Evolutionary conservation across 2,888 invertebrate species (phyloP).

Genomic region (Zele albiditarsus): DNA sequence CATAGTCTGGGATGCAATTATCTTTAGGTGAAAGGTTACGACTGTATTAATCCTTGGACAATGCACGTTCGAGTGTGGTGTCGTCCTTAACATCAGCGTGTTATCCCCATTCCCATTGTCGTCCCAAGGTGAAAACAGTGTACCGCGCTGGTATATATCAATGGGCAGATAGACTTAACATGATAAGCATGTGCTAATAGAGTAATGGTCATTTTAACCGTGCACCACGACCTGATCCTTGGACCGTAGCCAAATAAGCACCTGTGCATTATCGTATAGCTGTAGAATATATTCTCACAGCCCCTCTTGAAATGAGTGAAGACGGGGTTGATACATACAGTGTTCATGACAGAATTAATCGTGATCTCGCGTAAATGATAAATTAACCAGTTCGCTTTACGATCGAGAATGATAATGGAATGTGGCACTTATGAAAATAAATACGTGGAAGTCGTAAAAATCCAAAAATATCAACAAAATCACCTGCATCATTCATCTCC

Average conservation of each 20-base stretch:
- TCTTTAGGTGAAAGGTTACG: not conserved
- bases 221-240: conserved; percentile 49
- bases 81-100: conserved; percentile 42
- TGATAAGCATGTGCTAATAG: conserved; percentile 65
- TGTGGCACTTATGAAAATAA: too few relatives aligned
- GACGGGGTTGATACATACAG: not conserved
- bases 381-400: too few relatives aligned
- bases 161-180: conserved; percentile 60
- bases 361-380: too few relatives aligned
- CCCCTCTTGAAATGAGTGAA: not conserved
- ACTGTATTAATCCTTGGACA: not conserved
- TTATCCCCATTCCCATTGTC: conserved; percentile 32
- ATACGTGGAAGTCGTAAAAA: too few relatives aligned
- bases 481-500: too few relatives aligned
- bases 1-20: conserved; percentile 1
- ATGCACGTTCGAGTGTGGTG: not conserved
- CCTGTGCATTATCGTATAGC: conserved; percentile 39
- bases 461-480: too few relatives aligned
- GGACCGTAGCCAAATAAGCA: conserved; percentile 65
- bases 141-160: conserved; percentile 30
- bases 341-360: too few relatives aligned
- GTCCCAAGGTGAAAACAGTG: not conserved
- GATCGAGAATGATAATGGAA: too few relatives aligned
- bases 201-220: conserved; percentile 66
- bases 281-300: too few relatives aligned